Percentiles rank a stretch among this genome's conserved stretches.
phyloP scores from a whole-genome alignment of 2,113 vertebrate genomes.

The Circaetus gallicus region DNA sequence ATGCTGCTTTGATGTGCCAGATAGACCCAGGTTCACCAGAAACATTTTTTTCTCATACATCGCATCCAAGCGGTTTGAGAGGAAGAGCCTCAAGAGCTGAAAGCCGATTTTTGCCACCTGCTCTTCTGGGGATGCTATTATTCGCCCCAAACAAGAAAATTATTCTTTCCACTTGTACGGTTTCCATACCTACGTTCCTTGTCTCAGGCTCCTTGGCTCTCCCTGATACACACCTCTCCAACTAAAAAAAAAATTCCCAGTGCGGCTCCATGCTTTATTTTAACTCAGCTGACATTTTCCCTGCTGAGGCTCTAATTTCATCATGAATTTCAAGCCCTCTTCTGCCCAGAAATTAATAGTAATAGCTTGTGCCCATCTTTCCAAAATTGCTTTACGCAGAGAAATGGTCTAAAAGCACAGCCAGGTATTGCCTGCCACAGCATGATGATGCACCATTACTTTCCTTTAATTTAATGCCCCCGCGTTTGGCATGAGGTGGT shows the following conservation, averaged over 20 bases:
- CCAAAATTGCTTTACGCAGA: neutral
- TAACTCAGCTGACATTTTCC: neutral
- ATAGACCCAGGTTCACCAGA: neutral
- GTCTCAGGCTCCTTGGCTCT: neutral
- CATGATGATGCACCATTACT: constrained; percentile 47
- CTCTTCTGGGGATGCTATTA: neutral
- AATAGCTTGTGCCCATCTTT: neutral
- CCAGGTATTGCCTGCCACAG: constrained; percentile 26
- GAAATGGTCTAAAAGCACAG: constrained; percentile 29
- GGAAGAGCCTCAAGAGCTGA: neutral
- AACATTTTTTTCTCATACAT: neutral
- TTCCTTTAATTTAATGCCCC: neutral
- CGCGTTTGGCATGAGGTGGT: neutral
- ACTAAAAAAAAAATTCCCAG: neutral
- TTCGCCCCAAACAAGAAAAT: neutral
- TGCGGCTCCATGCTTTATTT: neutral
- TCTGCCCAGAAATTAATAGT: neutral
- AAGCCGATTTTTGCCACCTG: neutral
- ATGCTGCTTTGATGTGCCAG: neutral
- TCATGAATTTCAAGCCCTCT: constrained; percentile 19
- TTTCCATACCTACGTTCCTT: neutral
- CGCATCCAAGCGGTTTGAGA: accelerated
- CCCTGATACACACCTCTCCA: neutral
- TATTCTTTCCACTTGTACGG: neutral
- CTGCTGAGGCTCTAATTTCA: neutral